Conservation (phyloP, 2,888 invertebrate genomes). For the Branchellion lobata region DNA sequence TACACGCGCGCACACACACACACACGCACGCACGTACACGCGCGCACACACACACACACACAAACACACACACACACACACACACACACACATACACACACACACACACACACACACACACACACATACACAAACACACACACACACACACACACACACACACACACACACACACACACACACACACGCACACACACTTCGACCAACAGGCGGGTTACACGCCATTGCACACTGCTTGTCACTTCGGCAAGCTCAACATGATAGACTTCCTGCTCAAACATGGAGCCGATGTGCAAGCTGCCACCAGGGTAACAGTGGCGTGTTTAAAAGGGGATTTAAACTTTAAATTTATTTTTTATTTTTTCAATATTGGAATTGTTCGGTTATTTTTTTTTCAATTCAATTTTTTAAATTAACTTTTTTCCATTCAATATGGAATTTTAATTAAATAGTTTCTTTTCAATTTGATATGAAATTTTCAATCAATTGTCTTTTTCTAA, state of each 20-base stretch:
- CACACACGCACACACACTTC: not conserved
- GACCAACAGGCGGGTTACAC: constrained; percentile 83
- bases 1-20: no score
- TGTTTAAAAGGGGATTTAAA: not conserved
- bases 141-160: not conserved
- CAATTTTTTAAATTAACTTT: no score
- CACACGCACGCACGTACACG: no score
- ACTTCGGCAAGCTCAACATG: constrained; percentile 78
- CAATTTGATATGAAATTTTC: no score
- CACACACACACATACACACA: no score
- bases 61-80: not conserved
- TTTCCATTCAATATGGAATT: no score
- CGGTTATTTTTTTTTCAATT: not conserved
- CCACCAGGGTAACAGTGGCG: constrained; percentile 61
- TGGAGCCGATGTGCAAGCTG: constrained; percentile 80
- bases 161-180: not conserved
- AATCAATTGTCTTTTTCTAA: no score
- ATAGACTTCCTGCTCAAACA: constrained; percentile 84
- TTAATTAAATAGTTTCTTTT: no score
- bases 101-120: no score
- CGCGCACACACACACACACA: not conserved
- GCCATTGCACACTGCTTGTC: constrained; percentile 94
- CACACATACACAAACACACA: no score
- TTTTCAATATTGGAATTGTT: not conserved
- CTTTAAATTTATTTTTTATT: constrained; percentile 9